Percentiles rank a stretch among this genome's conserved stretches.
These are phyloP conservation scores for Podarcis raffonei DNA, from an alignment of 2,113 vertebrate species.

Conservation along the genomic window DNA sequence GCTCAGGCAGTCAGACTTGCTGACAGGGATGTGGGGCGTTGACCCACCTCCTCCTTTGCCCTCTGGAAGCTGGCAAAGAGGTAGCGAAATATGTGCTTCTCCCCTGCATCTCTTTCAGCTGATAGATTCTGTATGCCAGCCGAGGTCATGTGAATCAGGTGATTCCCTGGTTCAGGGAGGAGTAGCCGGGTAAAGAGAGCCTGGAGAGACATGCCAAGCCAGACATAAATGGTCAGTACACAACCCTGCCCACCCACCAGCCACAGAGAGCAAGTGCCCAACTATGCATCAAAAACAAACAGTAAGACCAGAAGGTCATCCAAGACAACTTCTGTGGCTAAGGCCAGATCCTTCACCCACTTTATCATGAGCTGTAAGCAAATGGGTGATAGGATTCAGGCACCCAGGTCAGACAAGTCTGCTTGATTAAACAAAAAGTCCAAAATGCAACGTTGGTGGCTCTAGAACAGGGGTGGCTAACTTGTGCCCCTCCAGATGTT, in stretches of 20 bases:
- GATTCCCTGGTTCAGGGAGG: slow-evolving; percentile 89
- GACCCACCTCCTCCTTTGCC: slow-evolving; percentile 90
- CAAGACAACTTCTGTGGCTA: background rate
- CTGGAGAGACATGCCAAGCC: slow-evolving; percentile 67
- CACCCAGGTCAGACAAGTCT: too few relatives aligned
- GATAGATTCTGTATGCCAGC: slow-evolving; percentile 87
- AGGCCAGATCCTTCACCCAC: background rate
- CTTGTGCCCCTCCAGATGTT: too few relatives aligned
- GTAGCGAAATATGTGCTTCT: slow-evolving; percentile 89
- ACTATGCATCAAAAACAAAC: background rate
- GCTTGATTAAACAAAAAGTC: background rate
- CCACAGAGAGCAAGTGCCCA: background rate
- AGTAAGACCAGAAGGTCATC: too few relatives aligned
- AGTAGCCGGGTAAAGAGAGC: slow-evolving; percentile 92
- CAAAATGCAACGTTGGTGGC: background rate
- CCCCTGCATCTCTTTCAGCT: slow-evolving; percentile 93
- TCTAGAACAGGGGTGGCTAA: background rate
- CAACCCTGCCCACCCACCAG: rapidly evolving
- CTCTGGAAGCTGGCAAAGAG: slow-evolving; percentile 93
- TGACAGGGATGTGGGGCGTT: rapidly evolving
- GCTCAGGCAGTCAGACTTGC: rapidly evolving
- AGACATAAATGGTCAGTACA: background rate
- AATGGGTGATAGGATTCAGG: background rate
- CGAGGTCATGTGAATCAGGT: slow-evolving; percentile 94
- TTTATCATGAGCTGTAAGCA: background rate